These are phyloP conservation scores for Mayetiola destructor DNA, from an alignment of 2,888 invertebrate species.

Conservation along the genomic window DNA sequence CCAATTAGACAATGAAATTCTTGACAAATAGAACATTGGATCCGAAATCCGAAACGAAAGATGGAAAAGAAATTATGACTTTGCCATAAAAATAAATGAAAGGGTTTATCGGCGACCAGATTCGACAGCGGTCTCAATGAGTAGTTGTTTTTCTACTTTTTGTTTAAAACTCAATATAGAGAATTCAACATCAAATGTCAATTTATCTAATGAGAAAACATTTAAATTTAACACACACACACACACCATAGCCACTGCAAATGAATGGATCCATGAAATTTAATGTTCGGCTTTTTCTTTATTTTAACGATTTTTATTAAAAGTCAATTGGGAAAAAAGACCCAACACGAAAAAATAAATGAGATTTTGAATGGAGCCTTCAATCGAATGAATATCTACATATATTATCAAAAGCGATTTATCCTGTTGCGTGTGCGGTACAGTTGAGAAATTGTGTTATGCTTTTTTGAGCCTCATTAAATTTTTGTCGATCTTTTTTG, in stretches of 20 bases:
- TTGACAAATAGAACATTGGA: no score
- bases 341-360: background rate
- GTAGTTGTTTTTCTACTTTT: no score
- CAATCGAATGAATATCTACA: background rate
- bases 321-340: background rate
- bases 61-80: no score
- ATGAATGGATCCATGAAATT: no score
- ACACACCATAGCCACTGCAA: no score
- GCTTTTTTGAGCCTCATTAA: background rate
- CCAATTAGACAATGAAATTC: background rate
- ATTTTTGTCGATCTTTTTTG: background rate
- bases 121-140: no score
- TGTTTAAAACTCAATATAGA: no score
- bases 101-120: no score
- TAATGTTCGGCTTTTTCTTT: no score
- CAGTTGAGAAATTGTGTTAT: background rate
- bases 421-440: constrained; percentile 9
- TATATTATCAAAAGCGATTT: background rate
- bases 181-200: constrained; percentile 5
- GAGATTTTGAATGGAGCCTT: no score
- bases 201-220: constrained; percentile 1
- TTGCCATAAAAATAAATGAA: no score
- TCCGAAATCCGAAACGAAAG: background rate
- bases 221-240: background rate
- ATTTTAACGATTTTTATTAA: no score